Evolutionary conservation across 2,113 vertebrate species (phyloP), one percentile per base, ranked within the genome.

Genomic region (Nothocercus julius): DNA sequence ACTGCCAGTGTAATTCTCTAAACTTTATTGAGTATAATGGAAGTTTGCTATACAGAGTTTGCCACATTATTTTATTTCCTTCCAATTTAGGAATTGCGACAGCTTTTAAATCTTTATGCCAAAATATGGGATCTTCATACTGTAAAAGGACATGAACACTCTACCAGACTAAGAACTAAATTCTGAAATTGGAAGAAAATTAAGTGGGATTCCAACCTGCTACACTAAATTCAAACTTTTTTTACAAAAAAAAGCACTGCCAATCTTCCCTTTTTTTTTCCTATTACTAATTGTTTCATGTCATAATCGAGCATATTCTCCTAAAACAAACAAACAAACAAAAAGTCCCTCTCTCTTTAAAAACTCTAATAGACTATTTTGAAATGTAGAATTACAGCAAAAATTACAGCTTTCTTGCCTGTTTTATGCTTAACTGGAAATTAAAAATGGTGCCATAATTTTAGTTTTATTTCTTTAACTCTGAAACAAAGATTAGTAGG

Each of bases 351-450:
- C 9, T 4, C 34, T 69, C 16, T 80, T 87, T 38, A 38, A 40
- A 86, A 81, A 38, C 53, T 5, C 8, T 30, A 68, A 62, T 5
- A 66, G 24, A 9, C 24, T 79, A 58, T 58, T 85, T 72, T 7
- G 85, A 81, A 90, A 61, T n/a, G 38, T 3, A 70, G 32, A 78
- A 88, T 68, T 34, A 51, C 28, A 72, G 61, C 32, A 92, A 84
- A 89, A 54, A 68, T 1, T 73, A 85, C 5, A 84, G 17, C 51
- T 32, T 18, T 67, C 62, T 79, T 21, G 5, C 82, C 40, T 74
- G 34, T 9, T 90, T 88, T 49, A 45, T 78, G 61, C 45, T 73
- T 86, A 90, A 83, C 32, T 51, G 82, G 73, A 92, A 95, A 94
- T 80, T 51, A 56, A 87, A 91, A 91, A 83, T 49, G 13, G 47